Conservation (phyloP, 1,140 invertebrate genomes). For the Coenobita brevimanus region DNA sequence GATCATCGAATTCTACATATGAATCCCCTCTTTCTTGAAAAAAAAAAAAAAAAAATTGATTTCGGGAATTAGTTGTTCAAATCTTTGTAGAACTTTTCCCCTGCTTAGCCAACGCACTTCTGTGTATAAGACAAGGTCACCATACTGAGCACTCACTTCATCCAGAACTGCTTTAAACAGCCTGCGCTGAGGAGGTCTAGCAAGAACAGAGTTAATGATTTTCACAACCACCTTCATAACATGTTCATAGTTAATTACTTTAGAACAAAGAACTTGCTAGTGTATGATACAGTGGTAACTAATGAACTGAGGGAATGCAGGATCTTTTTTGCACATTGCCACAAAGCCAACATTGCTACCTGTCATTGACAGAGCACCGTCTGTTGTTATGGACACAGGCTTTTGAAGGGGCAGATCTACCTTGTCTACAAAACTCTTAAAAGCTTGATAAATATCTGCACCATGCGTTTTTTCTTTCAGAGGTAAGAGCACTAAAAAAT, state of each 20-base stretch:
- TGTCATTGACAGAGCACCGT: constrained; percentile 11
- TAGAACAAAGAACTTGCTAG: too few relatives aligned
- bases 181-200: too few relatives aligned
- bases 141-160: too few relatives aligned
- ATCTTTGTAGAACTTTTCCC: too few relatives aligned
- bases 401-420: constrained; percentile 31
- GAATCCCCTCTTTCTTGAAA: constrained; percentile 4
- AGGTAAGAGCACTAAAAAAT: constrained; percentile 10
- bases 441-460: constrained; percentile 36
- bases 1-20: constrained; percentile 1
- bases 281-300: constrained; percentile 30
- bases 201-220: neutral
- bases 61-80: constrained; percentile 30
- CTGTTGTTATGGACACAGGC: constrained; percentile 34
- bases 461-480: constrained; percentile 14
- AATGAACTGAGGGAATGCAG: constrained; percentile 20
- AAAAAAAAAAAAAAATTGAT: constrained; percentile 9
- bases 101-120: too few relatives aligned
- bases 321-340: constrained; percentile 19
- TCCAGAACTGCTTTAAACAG: too few relatives aligned
- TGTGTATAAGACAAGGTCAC: too few relatives aligned
- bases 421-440: constrained; percentile 42
- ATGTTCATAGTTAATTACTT: neutral
- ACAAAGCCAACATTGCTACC: constrained; percentile 38
- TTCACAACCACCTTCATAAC: neutral